These are phyloP conservation scores for Clanis bilineata DNA, from an alignment of 2,888 invertebrate genomes.

Conservation along the genomic window DNA sequence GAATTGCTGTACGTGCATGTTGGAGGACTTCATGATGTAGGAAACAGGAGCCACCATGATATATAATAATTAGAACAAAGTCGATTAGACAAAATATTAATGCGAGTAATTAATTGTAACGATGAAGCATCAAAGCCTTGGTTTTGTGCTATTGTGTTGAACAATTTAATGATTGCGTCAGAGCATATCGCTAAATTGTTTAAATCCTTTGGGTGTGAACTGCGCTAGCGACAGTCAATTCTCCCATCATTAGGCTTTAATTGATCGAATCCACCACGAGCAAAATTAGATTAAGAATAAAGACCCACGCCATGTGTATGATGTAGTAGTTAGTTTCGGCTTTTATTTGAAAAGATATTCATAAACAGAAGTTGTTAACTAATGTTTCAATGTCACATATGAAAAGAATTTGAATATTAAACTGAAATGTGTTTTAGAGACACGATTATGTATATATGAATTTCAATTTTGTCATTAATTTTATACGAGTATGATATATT, in stretches of 20 bases:
- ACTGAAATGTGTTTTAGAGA: not conserved
- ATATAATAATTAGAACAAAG: conserved; percentile 10
- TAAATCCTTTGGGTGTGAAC: not conserved
- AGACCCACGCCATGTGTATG: not conserved
- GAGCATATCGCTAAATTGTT: conserved; percentile 1
- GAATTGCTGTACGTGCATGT: not conserved
- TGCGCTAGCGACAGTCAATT: not conserved
- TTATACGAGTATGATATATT: conserved; percentile 39
- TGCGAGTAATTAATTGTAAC: conserved; percentile 3
- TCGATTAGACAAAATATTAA: conserved; percentile 9
- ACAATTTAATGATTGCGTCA: conserved; percentile 11
- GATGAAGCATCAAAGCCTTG: not conserved
- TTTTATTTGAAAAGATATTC: not conserved
- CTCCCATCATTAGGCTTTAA: conserved; percentile 13
- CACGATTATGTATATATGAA: conserved; percentile 50
- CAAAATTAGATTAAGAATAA: not conserved
- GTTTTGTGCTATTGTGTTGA: not conserved
- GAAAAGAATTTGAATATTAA: not conserved
- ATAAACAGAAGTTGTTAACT: not conserved
- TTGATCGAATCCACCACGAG: conserved; percentile 13
- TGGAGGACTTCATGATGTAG: not conserved
- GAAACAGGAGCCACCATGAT: conserved; percentile 3
- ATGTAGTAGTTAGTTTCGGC: not conserved
- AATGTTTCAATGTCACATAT: not conserved
- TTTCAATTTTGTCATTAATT: conserved; percentile 43